Evolutionary conservation across 2,113 vertebrate genomes (phyloP).

Genomic region (Carollia perspicillata): DNA sequence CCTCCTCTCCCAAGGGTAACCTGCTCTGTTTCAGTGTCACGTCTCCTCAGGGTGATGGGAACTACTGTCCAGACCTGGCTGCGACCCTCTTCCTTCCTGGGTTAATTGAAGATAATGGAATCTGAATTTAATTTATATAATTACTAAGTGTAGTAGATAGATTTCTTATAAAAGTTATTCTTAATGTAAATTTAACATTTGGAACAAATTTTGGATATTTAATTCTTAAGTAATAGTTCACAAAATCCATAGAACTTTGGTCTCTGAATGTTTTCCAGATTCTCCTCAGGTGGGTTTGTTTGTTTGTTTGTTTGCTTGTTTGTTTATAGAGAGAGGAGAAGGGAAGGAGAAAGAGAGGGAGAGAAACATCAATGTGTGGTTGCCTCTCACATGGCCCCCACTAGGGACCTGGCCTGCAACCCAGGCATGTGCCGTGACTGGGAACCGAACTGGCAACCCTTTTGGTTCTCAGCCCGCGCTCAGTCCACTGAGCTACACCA

Average conservation of each 20-base stretch:
- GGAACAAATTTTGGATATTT: conserved; percentile 37
- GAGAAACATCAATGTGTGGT: too few relatives aligned
- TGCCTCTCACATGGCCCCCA: too few relatives aligned
- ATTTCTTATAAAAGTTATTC: conserved; percentile 36
- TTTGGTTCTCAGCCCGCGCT: too few relatives aligned
- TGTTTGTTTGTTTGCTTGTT: too few relatives aligned
- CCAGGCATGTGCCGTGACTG: too few relatives aligned
- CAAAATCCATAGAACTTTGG: background rate
- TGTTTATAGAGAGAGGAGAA: too few relatives aligned
- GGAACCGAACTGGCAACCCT: too few relatives aligned
- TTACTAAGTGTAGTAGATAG: background rate
- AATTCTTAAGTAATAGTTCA: background rate
- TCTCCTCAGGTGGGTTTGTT: too few relatives aligned
- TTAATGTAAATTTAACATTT: conserved; percentile 55
- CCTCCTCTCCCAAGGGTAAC: background rate
- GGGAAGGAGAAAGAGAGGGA: too few relatives aligned
- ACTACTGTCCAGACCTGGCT: background rate
- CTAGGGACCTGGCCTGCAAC: too few relatives aligned
- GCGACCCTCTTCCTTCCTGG: background rate
- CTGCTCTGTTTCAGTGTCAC: background rate
- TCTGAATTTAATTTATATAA: conserved; percentile 44
- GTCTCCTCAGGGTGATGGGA: background rate
- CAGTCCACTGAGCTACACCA: too few relatives aligned
- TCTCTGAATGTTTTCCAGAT: conserved; percentile 26
- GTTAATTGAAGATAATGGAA: background rate